phyloP scores from a whole-genome alignment of 35 echinoderm and acorn worm species.

The Lytechinus variegatus region DNA sequence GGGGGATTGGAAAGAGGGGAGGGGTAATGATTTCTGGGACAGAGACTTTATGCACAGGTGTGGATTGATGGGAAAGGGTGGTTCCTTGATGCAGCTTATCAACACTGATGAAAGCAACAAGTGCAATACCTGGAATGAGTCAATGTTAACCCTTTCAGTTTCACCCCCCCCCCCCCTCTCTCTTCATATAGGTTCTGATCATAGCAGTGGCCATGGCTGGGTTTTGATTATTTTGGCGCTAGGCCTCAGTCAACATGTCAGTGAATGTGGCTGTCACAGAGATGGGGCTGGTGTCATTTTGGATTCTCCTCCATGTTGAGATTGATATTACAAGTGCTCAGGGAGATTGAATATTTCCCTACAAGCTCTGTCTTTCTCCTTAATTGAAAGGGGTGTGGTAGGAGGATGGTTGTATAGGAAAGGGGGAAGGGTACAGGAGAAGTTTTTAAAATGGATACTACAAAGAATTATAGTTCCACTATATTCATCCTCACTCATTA shows the following conservation, averaged over 20 bases:
- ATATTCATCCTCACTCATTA: too few species aligned
- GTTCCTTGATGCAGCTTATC: not conserved
- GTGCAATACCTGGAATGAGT: not conserved
- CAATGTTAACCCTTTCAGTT: not conserved
- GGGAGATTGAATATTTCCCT: constrained; percentile 11
- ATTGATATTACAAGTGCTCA: not conserved
- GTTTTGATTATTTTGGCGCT: constrained; percentile 2
- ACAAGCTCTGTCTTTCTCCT: not conserved
- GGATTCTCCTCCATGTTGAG: not conserved
- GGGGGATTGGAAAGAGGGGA: not conserved
- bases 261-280: not conserved
- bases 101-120: not conserved
- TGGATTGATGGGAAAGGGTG: not conserved
- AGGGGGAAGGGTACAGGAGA: too few species aligned
- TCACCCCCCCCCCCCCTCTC: not conserved
- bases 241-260: not conserved
- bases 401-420: not conserved
- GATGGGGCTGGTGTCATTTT: not conserved
- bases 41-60: not conserved
- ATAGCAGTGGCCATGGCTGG: not conserved
- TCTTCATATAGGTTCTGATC: not conserved
- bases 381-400: not conserved
- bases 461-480: too few species aligned
- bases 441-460: too few species aligned
- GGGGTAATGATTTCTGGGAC: not conserved